Evolutionary conservation across 2,888 invertebrate genomes (phyloP), one percentile per base, ranked within the genome.

Genomic region (Hedychridium roseum): DNA sequence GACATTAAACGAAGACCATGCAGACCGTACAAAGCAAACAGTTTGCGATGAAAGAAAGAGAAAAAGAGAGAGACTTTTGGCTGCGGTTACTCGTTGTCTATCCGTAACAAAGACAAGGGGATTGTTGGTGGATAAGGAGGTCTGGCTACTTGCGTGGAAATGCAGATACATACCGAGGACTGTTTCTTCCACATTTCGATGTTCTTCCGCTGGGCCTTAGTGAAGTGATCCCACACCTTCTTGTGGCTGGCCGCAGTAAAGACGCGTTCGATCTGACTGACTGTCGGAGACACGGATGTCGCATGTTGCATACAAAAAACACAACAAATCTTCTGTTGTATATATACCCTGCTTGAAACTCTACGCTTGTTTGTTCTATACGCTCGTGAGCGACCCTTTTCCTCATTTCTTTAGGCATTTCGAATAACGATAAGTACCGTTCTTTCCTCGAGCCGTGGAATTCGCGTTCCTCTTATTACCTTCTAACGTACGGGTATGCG

Each of bases 201-300:
- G 86, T 96, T 96, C 89, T 97, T 97, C 85, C 97, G 87, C 84
- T 97, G 97, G 72, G 96, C 93, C 87, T 97, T 97, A 84, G 95
- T 95, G 89, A 97, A 97, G 89, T 97, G 97, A 89, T 97, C 97
- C 97, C 97, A 97, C 82, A 94, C 94, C 83, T 95, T 95, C 88
- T 97, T 96, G 85, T 95, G 95, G 83, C 90, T 91, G 80, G 96
- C 94, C 77, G 94, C 91, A 82, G 86, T 85, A 87, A 97, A 96
- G 84, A 97, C 94, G 87, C 92, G 91, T 90, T 94, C 96, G 87
- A 97, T 95, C 90, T 96, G 95, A 89, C 92, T 92, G 90, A 97
- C 97, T 97, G 91, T 74, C 76, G 78, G 70, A 73, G 76, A 76
- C 71, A 73, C 71, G 71, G 76, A 62, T 67, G 71, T 76, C 71